Conservation (phyloP, 2,797 vertebrate genomes). For the Coregonus ussuriensis region DNA sequence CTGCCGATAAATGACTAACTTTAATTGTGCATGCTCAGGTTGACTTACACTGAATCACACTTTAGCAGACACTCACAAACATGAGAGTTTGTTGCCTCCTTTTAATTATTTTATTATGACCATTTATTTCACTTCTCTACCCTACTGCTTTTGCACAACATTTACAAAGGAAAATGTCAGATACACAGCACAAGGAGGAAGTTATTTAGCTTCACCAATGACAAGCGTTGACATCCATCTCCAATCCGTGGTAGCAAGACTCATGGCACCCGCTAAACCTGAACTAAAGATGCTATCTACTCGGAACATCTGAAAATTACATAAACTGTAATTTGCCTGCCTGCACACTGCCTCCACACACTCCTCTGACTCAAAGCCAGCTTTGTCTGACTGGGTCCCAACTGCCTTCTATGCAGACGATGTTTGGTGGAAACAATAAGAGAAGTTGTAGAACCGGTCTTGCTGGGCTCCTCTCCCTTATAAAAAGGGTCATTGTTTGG, state of each 20-base stretch:
- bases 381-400: slow-evolving; percentile 63
- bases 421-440: slow-evolving; percentile 58
- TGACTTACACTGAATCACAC: no score
- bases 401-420: slow-evolving; percentile 36
- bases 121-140: not conserved
- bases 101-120: not conserved
- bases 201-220: slow-evolving; percentile 1
- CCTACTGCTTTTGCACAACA: slow-evolving; percentile 4
- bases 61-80: no score
- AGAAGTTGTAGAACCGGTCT: slow-evolving; percentile 74
- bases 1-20: no score
- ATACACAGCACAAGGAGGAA: slow-evolving; percentile 41
- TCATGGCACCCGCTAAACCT: slow-evolving; percentile 38
- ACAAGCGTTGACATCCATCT: slow-evolving; percentile 22
- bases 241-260: slow-evolving; percentile 32
- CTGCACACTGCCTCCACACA: not conserved
- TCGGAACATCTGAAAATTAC: slow-evolving; percentile 61
- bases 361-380: slow-evolving; percentile 58
- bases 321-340: slow-evolving; percentile 58
- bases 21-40: no score
- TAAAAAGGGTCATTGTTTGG: slow-evolving; percentile 26
- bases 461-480: slow-evolving; percentile 53
- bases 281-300: slow-evolving; percentile 54
- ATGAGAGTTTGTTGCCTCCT: not conserved
- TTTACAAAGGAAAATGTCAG: slow-evolving; percentile 48